A percentile compares a stretch with the other conserved stretches of the same genome.
These are phyloP conservation scores for Amphiprion percula DNA, from an alignment of 2,113 vertebrate species.

Conservation along the genomic window DNA sequence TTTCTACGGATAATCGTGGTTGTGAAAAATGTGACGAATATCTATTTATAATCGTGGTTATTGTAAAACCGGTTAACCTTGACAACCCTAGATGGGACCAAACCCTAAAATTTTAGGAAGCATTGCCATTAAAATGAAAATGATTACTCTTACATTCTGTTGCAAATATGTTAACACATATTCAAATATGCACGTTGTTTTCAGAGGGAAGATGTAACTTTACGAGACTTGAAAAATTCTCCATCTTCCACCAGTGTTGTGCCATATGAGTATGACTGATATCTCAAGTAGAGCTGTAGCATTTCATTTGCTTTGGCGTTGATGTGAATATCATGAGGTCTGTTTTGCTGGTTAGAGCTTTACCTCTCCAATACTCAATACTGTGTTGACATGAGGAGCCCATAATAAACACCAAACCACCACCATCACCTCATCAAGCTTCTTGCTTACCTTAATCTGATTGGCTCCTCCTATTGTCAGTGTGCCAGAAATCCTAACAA, in stretches of 20 bases:
- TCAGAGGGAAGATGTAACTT: background rate
- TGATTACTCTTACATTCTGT: background rate
- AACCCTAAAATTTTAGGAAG: too few relatives aligned
- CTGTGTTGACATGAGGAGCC: slow-evolving; percentile 32
- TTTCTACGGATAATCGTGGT: too few relatives aligned
- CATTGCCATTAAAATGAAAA: background rate
- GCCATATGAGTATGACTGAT: background rate
- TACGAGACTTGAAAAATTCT: too few relatives aligned
- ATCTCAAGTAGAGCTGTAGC: too few relatives aligned
- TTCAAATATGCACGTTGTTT: background rate
- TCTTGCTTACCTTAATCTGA: slow-evolving; percentile 62
- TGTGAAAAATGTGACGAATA: too few relatives aligned
- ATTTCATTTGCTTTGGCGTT: background rate
- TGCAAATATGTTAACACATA: background rate
- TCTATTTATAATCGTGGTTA: too few relatives aligned
- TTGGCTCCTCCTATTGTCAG: slow-evolving; percentile 41
- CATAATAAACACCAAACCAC: slow-evolving; percentile 48
- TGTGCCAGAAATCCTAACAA: slow-evolving; percentile 17
- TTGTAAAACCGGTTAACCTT: too few relatives aligned
- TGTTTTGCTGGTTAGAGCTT: background rate
- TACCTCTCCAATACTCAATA: slow-evolving; percentile 20
- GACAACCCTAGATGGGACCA: slow-evolving; percentile 9
- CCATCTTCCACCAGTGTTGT: background rate
- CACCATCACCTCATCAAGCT: slow-evolving; percentile 7
- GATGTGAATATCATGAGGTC: background rate